Evolutionary conservation across 2,797 vertebrate species (phyloP).

Genomic region (Acanthis flammea): DNA sequence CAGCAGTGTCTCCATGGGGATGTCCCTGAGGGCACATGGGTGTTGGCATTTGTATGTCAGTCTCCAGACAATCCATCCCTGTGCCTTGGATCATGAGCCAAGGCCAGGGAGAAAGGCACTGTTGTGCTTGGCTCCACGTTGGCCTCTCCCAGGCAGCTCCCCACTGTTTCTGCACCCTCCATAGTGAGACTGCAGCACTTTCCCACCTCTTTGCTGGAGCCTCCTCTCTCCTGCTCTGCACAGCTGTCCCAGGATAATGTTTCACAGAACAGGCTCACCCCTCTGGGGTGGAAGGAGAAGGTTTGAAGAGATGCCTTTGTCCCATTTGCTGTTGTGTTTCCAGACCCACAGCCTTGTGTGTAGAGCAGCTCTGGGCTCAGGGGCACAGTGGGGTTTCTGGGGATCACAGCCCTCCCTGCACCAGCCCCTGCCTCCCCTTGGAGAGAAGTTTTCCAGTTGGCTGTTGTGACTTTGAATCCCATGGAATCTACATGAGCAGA

Average conservation of each 20-base stretch:
- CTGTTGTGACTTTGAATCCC: accelerated
- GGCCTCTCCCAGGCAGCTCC: not conserved
- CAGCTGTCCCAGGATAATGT: not conserved
- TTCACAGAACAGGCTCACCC: not conserved
- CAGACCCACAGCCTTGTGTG: not conserved
- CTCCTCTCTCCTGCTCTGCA: not conserved
- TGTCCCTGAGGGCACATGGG: not conserved
- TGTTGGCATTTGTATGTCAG: accelerated
- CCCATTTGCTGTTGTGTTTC: not conserved
- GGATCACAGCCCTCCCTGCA: not conserved
- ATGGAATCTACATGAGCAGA: accelerated
- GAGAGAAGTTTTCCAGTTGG: not conserved
- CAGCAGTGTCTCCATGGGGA: not conserved
- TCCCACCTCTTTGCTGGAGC: not conserved
- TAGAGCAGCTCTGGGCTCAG: not conserved
- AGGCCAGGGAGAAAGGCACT: accelerated
- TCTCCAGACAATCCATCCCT: not conserved
- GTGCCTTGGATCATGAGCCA: accelerated
- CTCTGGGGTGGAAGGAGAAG: not conserved
- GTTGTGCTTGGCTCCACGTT: accelerated
- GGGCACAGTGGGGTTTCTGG: not conserved
- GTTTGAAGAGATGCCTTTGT: not conserved
- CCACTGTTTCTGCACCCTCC: not conserved
- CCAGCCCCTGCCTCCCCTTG: not conserved
- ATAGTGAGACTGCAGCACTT: accelerated